Percentiles rank a stretch among this genome's conserved stretches.
phyloP scores from a whole-genome alignment of 2,113 vertebrate genomes.

The Macrotis lagotis region DNA sequence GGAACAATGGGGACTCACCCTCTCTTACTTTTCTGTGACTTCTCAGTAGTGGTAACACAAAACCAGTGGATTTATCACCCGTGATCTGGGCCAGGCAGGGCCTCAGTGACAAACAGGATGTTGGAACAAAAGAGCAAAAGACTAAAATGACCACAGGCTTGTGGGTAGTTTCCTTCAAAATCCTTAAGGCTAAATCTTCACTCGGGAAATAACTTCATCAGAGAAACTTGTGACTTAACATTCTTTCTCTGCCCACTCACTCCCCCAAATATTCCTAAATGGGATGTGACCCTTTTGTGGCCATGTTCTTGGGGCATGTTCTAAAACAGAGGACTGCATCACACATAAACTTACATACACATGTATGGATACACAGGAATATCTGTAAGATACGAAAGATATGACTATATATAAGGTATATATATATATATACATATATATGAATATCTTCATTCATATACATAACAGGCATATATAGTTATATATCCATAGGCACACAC shows the following conservation, averaged over 20 bases:
- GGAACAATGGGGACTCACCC: background rate
- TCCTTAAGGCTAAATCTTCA: background rate
- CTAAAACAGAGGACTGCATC: background rate
- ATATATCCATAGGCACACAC: too few relatives aligned
- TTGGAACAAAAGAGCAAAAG: conserved; percentile 13
- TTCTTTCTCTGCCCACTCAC: background rate
- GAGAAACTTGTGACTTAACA: background rate
- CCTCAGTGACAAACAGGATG: conserved; percentile 38
- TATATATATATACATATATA: too few relatives aligned
- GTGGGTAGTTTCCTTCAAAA: conserved; percentile 9
- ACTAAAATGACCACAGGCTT: background rate
- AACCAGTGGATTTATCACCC: background rate
- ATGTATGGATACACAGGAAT: too few relatives aligned
- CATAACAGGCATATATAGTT: too few relatives aligned
- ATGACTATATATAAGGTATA: too few relatives aligned
- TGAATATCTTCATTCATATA: too few relatives aligned
- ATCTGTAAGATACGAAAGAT: too few relatives aligned
- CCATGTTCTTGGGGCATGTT: background rate
- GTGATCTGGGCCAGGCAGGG: background rate
- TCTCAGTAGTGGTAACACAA: background rate
- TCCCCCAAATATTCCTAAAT: background rate
- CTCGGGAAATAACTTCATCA: conserved; percentile 18
- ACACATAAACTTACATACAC: background rate
- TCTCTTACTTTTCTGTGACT: background rate
- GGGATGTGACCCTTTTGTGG: background rate